Percentiles rank a stretch among this genome's conserved stretches.
Evolutionary conservation across 2,113 vertebrate species (phyloP).

Genomic region (Sinocyclocheilus anshuiensis): DNA sequence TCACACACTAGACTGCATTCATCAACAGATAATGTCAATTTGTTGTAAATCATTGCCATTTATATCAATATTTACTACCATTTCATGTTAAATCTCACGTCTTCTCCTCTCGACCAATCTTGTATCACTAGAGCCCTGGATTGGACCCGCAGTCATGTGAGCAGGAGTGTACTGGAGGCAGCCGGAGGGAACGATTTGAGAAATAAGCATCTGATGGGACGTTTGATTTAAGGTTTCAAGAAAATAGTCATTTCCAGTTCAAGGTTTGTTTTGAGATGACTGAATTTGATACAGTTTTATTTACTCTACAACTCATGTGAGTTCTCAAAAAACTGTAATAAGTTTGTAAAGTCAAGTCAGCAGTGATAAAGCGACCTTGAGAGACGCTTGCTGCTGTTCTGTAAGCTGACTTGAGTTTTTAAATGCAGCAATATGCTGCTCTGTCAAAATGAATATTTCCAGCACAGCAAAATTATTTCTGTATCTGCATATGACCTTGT

Average conservation of each 20-base stretch:
- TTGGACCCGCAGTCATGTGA: neutral
- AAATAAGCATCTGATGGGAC: neutral
- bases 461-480: neutral
- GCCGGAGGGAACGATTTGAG: neutral
- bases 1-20: neutral
- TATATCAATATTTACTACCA: neutral
- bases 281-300: neutral
- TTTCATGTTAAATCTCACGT: neutral
- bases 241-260: neutral
- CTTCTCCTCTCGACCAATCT: neutral
- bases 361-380: neutral
- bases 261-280: neutral
- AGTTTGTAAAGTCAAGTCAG: neutral
- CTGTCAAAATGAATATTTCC: neutral
- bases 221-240: neutral
- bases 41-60: neutral
- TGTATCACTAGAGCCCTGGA: neutral
- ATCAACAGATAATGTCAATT: neutral
- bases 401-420: constrained; percentile 8
- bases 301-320: neutral
- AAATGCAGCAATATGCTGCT: neutral
- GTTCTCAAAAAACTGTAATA: neutral
- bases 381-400: neutral
- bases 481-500: constrained; percentile 5
- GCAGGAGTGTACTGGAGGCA: neutral